Evolutionary conservation across 2,113 vertebrate species (phyloP).

Genomic region (Fukomys damarensis): DNA sequence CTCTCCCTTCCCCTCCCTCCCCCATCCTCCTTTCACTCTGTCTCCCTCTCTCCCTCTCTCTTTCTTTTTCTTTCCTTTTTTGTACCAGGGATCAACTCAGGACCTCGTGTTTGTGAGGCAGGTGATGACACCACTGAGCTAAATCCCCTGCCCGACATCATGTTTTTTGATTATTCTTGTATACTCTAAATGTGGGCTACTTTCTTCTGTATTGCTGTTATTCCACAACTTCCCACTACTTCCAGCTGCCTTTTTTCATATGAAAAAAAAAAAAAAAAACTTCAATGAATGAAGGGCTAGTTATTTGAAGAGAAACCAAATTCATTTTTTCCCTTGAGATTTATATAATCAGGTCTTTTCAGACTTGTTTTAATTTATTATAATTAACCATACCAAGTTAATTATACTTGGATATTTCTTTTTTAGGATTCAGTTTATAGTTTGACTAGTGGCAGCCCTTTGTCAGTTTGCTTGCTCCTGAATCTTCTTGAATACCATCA

Average conservation of each 20-base stretch:
- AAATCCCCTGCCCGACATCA: too few relatives aligned
- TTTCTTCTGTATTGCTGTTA: not conserved
- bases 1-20: too few relatives aligned
- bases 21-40: too few relatives aligned
- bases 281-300: not conserved
- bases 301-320: not conserved
- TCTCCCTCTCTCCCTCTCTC: too few relatives aligned
- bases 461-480: not conserved
- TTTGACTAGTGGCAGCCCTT: not conserved
- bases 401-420: constrained; percentile 24
- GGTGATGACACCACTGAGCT: too few relatives aligned
- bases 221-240: not conserved
- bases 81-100: too few relatives aligned
- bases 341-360: not conserved
- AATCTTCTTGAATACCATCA: not conserved
- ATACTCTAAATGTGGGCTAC: not conserved
- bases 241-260: not conserved
- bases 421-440: not conserved
- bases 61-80: too few relatives aligned
- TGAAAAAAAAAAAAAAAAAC: not conserved
- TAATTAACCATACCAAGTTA: constrained; percentile 39
- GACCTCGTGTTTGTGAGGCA: too few relatives aligned
- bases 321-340: constrained; percentile 31
- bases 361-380: constrained; percentile 43
- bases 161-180: not conserved